phyloP scores from a whole-genome alignment of 2,888 invertebrate species.

The Eristalis pertinax region DNA sequence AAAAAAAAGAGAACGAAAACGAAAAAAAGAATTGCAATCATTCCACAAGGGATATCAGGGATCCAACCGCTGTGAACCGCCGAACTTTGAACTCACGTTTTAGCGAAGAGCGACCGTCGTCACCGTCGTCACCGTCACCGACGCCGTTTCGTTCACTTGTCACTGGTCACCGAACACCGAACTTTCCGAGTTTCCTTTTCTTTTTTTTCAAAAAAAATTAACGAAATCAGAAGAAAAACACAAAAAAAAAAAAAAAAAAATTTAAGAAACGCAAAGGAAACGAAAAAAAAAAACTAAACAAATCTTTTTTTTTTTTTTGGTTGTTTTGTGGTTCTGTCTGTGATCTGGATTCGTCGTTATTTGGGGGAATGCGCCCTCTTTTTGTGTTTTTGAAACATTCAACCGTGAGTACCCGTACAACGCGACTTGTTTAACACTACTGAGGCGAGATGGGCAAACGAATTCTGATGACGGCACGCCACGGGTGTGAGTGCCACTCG shows the following conservation, averaged over 20 bases:
- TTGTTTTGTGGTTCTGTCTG: neutral
- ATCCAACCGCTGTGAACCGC: no score
- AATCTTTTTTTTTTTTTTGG: neutral
- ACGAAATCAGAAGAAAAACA: no score
- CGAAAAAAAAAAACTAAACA: neutral
- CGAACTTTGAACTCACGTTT: neutral
- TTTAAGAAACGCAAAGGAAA: neutral
- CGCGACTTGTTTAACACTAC: conserved; percentile 32
- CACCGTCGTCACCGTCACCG: neutral
- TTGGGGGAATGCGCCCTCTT: no score
- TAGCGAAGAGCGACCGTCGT: no score
- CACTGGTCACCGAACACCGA: neutral
- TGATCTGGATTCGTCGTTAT: neutral
- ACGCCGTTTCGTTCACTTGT: neutral
- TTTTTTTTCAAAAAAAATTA: neutral
- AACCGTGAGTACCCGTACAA: conserved; percentile 25
- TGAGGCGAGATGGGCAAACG: neutral
- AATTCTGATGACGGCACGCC: no score
- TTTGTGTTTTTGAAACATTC: neutral
- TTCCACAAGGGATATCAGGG: neutral
- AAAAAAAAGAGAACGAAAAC: no score
- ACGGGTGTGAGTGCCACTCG: neutral
- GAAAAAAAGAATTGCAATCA: neutral
- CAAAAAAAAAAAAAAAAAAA: neutral
- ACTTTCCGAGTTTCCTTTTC: neutral